phyloP scores from a whole-genome alignment of 2,888 invertebrate species.

The Zygothrica quintamaculata region DNA sequence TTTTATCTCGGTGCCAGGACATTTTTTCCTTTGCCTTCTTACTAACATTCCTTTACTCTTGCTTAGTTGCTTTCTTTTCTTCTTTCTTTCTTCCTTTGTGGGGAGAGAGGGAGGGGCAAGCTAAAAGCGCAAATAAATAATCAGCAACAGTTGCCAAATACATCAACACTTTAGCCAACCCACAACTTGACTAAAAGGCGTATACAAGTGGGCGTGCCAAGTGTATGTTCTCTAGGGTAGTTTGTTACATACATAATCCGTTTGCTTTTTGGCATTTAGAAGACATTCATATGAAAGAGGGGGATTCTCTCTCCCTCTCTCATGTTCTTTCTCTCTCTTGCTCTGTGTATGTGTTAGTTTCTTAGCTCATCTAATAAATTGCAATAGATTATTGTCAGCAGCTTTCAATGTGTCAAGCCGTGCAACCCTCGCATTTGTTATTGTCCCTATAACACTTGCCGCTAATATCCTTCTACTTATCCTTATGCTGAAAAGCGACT shows the following conservation, averaged over 20 bases:
- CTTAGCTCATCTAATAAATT: constrained; percentile 64
- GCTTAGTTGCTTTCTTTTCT: too few relatives aligned
- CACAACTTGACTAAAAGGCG: constrained; percentile 32
- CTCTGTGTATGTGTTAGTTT: too few relatives aligned
- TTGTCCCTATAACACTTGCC: constrained; percentile 13
- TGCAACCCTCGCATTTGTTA: constrained; percentile 69
- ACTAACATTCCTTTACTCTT: too few relatives aligned
- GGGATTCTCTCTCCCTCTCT: constrained; percentile 4
- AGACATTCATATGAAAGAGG: too few relatives aligned
- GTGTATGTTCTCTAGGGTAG: constrained; percentile 12
- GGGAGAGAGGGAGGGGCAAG: too few relatives aligned
- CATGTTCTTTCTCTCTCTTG: too few relatives aligned
- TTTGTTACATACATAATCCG: constrained; percentile 65
- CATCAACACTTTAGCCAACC: constrained; percentile 59
- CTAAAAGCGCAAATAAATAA: constrained; percentile 80
- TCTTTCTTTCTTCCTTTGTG: constrained; percentile 7
- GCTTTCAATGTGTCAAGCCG: constrained; percentile 47
- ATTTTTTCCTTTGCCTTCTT: constrained; percentile 13
- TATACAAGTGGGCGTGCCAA: constrained; percentile 17
- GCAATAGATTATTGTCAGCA: constrained; percentile 72
- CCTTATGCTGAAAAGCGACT: constrained; percentile 23
- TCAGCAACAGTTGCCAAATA: constrained; percentile 79
- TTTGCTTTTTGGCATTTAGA: constrained; percentile 71
- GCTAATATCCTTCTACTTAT: constrained; percentile 6
- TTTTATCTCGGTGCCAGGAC: constrained; percentile 39